These are phyloP conservation scores for Ochropleura plecta DNA, from an alignment of 2,888 invertebrate genomes.

Conservation along the genomic window DNA sequence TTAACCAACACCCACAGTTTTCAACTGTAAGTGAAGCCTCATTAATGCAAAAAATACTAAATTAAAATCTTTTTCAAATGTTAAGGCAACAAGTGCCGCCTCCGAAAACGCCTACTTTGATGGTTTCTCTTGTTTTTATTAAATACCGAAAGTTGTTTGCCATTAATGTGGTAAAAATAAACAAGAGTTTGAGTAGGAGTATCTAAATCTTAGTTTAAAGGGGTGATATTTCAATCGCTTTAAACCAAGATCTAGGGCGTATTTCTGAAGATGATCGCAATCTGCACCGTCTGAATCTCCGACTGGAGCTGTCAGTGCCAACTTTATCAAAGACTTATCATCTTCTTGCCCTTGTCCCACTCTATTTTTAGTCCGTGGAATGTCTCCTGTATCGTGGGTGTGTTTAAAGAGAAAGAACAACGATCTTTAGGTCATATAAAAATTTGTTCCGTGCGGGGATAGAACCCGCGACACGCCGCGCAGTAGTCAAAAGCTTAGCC, in stretches of 20 bases:
- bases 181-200: background rate
- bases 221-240: background rate
- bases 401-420: too few relatives aligned
- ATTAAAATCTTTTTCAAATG: background rate
- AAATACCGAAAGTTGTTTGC: background rate
- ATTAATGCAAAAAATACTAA: conserved; percentile 6
- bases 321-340: too few relatives aligned
- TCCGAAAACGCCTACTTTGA: background rate
- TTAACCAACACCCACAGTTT: background rate
- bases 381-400: too few relatives aligned
- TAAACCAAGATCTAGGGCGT: background rate
- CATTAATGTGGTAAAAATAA: background rate
- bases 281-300: too few relatives aligned
- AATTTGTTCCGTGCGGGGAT: too few relatives aligned
- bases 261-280: too few relatives aligned
- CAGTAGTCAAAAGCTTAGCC: too few relatives aligned
- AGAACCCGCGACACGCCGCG: too few relatives aligned
- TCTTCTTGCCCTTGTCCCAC: too few relatives aligned
- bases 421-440: too few relatives aligned
- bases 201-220: background rate
- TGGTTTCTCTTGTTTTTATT: background rate
- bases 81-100: background rate
- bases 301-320: too few relatives aligned
- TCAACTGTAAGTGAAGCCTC: background rate
- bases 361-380: too few relatives aligned